These are phyloP conservation scores for Bergia sp. DNA, from an alignment of 92 coral and sea anemone genomes.

Conservation along the genomic window DNA sequence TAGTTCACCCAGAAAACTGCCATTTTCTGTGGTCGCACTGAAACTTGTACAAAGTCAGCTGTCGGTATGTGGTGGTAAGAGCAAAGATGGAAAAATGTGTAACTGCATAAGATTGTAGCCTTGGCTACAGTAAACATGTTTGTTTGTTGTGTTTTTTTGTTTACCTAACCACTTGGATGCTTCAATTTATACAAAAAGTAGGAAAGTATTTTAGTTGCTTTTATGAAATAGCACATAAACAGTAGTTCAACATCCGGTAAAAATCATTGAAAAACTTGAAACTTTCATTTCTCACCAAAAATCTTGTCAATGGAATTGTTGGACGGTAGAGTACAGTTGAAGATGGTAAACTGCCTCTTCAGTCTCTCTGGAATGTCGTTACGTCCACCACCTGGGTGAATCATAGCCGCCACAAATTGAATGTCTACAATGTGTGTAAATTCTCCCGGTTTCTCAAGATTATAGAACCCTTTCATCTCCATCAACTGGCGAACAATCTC, in stretches of 20 bases:
- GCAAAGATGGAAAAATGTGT: no score
- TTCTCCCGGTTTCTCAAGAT: constrained; percentile 93
- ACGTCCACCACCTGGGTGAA: constrained; percentile 93
- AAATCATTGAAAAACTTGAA: not conserved
- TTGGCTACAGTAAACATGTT: not conserved
- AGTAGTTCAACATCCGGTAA: not conserved
- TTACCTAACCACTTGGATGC: not conserved
- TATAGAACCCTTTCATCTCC: constrained; percentile 89
- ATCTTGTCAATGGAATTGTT: constrained; percentile 90
- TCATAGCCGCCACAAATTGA: constrained; percentile 90
- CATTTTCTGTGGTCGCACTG: not conserved
- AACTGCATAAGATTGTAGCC: not conserved
- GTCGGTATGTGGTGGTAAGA: not conserved
- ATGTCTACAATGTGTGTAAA: constrained; percentile 92
- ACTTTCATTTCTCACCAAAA: constrained; percentile 63
- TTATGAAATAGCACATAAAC: not conserved
- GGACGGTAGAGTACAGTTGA: constrained; percentile 89
- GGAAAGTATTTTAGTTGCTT: not conserved
- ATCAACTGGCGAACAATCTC: constrained; percentile 90
- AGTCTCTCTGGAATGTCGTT: constrained; percentile 91
- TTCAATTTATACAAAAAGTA: no score
- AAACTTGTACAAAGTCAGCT: not conserved
- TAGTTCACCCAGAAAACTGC: not conserved
- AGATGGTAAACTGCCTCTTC: constrained; percentile 85
- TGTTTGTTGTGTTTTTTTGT: no score